Evolutionary conservation across 2,797 vertebrate species (phyloP), one percentile per base, ranked within the genome.

Genomic region (Acestrorhynchus altus): DNA sequence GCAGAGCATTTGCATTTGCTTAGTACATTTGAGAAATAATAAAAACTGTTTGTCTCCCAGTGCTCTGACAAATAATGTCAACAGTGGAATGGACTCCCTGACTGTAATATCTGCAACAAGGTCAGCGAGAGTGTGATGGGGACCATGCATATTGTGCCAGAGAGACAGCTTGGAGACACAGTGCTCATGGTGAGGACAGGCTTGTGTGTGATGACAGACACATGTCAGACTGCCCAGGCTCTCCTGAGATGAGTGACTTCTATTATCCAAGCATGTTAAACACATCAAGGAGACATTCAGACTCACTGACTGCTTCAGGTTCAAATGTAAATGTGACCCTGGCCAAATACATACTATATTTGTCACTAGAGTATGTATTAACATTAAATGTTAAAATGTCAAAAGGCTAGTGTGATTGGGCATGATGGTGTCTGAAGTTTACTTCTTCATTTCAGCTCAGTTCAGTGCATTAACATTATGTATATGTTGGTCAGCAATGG

Each of bases 121-220:
- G 8, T 52, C 59, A 61, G 31, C 40, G 16, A n/a, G 59, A 20
- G n/a, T 5, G 28, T 51, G 71, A 63, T 1, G 8, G 20, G 22
- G 8, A 20, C 16, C 0, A 2, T 8, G 4, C 26, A 22, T 44
- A 1, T 4, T 60, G 26, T 31, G 5, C 57, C 54, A 72, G 10
- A 72, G 8, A 18, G 8, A 26, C 4, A 10, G 9, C 10, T 72
- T 16, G 12, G 42, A 60, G 56, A 72, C 57, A 72, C 42, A 64
- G 46, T 31, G 35, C 40, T 46, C 46, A 64, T 52, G 10, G 31
- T 64, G 31, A 72, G 24, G 15, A 72, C 40, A 78, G 51, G 16
- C 31, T 11, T 60, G 15, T 51, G 8, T 47, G 28, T 40, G 22
- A 66, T 63, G 75, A 77, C 13, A 61, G 66, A 71, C 28, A 24